Evolutionary conservation across 2,797 vertebrate species (phyloP).

Genomic region (Alca torda): DNA sequence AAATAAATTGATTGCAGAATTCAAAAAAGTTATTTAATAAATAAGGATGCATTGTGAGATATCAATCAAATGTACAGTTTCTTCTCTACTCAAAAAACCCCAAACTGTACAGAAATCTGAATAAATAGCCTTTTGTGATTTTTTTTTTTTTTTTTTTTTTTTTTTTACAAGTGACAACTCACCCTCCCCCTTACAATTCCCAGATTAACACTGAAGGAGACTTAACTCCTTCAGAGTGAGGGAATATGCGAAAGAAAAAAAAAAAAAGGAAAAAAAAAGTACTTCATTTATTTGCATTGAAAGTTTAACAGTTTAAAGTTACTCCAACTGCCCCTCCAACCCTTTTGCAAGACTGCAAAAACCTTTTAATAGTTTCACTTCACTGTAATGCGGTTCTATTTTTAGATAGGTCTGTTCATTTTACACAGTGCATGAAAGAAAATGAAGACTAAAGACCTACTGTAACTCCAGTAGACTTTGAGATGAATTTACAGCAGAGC

Average conservation of each 20-base stretch:
- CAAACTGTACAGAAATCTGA: not conserved
- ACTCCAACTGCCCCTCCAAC: not conserved
- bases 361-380: not conserved
- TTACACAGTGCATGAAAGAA: not conserved
- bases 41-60: constrained; percentile 8
- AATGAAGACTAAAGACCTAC: not conserved
- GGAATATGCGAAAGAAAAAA: not conserved
- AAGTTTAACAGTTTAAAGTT: not conserved
- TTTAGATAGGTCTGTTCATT: not conserved
- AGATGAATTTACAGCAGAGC: not conserved
- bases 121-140: not conserved
- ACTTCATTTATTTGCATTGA: not conserved
- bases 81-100: not conserved
- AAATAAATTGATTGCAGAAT: constrained; percentile 54
- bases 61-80: not conserved
- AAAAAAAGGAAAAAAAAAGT: not conserved
- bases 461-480: not conserved
- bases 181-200: not conserved
- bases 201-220: not conserved
- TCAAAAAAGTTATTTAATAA: constrained; percentile 18
- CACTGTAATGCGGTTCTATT: not conserved
- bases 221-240: not conserved
- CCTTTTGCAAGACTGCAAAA: not conserved
- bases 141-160: not conserved
- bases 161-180: not conserved